These are phyloP conservation scores for Mus minutoides DNA, from an alignment of 2,797 vertebrate species.

Conservation along the genomic window DNA sequence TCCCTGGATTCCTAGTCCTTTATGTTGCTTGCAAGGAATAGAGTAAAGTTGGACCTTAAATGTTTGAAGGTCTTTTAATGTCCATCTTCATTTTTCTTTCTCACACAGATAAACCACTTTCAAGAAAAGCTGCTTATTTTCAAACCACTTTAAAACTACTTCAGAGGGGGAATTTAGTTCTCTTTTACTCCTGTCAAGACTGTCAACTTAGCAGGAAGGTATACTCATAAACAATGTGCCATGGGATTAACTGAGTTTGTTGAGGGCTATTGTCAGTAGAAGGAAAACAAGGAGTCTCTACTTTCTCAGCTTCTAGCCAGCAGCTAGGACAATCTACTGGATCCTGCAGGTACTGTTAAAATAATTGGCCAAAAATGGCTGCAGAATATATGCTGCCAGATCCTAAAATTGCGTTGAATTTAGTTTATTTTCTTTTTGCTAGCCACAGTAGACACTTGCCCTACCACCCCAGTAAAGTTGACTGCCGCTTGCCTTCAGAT, in stretches of 20 bases:
- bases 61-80: background rate
- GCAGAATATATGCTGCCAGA: background rate
- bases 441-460: background rate
- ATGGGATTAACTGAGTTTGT: conserved; percentile 2
- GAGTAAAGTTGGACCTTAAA: background rate
- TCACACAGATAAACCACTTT: background rate
- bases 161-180: conserved; percentile 31
- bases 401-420: background rate
- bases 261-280: background rate
- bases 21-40: background rate
- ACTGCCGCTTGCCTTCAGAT: background rate
- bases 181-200: background rate
- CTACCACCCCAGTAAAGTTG: background rate
- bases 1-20: background rate
- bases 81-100: background rate
- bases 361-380: background rate
- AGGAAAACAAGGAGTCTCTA: background rate
- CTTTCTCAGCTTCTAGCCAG: background rate
- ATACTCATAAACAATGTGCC: background rate
- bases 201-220: background rate
- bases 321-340: background rate
- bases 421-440: background rate
- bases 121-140: conserved; percentile 46
- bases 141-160: conserved; percentile 14
- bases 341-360: background rate